Percentiles rank a stretch among this genome's conserved stretches.
Conservation (phyloP, 2,888 invertebrate species). For the Seladonia tumulorum region DNA sequence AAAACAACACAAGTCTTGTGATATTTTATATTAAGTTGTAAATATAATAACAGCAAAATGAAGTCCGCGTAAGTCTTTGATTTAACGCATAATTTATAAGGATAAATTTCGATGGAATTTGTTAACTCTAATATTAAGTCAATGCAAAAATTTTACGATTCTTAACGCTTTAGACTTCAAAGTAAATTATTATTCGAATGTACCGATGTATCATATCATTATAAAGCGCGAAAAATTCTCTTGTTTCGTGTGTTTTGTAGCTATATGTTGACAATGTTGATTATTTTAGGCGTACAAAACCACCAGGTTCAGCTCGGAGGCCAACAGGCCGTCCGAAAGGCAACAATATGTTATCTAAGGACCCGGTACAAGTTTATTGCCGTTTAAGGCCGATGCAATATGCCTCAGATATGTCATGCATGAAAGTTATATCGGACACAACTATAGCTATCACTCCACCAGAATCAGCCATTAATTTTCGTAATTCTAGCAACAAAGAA, state of each 20-base stretch:
- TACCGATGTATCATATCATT: background rate
- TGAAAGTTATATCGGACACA: slow-evolving; percentile 89
- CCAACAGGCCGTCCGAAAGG: slow-evolving; percentile 74
- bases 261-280: background rate
- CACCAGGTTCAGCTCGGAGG: slow-evolving; percentile 79
- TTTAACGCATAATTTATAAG: background rate
- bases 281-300: slow-evolving; percentile 77
- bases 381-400: slow-evolving; percentile 92
- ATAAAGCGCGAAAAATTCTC: background rate
- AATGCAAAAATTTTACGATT: background rate
- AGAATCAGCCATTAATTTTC: slow-evolving; percentile 87
- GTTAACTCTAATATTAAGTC: background rate
- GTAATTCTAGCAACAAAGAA: slow-evolving; percentile 87
- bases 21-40: background rate
- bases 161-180: background rate
- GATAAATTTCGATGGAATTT: background rate
- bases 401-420: slow-evolving; percentile 88
- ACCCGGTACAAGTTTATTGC: slow-evolving; percentile 96
- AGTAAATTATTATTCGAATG: background rate
- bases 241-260: background rate
- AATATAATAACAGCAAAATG: slow-evolving; percentile 37
- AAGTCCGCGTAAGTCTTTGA: slow-evolving; percentile 58
- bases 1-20: background rate
- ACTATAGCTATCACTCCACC: slow-evolving; percentile 89
- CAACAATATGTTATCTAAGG: slow-evolving; percentile 84